These are phyloP conservation scores for Lysandra bellargus DNA, from an alignment of 2,888 invertebrate genomes.

Conservation along the genomic window DNA sequence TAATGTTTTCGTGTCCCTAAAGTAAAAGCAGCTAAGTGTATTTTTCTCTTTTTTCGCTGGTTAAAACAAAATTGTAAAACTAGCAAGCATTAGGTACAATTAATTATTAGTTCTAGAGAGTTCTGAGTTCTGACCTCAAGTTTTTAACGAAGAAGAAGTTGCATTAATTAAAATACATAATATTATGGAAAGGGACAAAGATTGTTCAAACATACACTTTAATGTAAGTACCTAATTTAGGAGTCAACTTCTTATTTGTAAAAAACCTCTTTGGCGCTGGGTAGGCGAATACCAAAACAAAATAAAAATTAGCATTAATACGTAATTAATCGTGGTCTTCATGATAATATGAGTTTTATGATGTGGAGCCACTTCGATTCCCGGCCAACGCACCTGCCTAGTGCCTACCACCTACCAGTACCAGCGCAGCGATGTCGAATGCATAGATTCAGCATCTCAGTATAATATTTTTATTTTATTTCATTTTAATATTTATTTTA, in stretches of 20 bases:
- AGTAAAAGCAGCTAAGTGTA: background rate
- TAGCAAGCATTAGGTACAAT: no score
- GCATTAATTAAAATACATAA: background rate
- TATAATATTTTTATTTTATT: no score
- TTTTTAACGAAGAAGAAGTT: background rate
- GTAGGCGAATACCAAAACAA: slow-evolving; percentile 4
- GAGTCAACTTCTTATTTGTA: background rate
- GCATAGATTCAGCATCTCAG: background rate
- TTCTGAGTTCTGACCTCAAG: background rate
- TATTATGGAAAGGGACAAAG: background rate
- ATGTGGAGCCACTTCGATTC: slow-evolving; percentile 28
- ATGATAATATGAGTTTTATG: slow-evolving; percentile 26
- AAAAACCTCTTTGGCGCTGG: background rate
- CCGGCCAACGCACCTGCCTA: background rate
- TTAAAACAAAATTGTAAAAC: no score
- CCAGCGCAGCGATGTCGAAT: background rate
- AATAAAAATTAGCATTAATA: slow-evolving; percentile 5
- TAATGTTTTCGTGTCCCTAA: no score
- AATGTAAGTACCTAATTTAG: background rate
- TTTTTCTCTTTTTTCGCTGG: background rate
- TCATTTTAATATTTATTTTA: no score
- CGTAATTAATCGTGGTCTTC: slow-evolving; percentile 7
- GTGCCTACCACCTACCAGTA: background rate
- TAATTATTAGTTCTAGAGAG: no score
- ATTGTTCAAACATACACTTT: background rate